A percentile compares a stretch with the other conserved stretches of the same genome.
These are phyloP conservation scores for Rhopilema esculentum DNA, from an alignment of 30 jellyfish, hydroid and myxozoan species.

Conservation along the genomic window DNA sequence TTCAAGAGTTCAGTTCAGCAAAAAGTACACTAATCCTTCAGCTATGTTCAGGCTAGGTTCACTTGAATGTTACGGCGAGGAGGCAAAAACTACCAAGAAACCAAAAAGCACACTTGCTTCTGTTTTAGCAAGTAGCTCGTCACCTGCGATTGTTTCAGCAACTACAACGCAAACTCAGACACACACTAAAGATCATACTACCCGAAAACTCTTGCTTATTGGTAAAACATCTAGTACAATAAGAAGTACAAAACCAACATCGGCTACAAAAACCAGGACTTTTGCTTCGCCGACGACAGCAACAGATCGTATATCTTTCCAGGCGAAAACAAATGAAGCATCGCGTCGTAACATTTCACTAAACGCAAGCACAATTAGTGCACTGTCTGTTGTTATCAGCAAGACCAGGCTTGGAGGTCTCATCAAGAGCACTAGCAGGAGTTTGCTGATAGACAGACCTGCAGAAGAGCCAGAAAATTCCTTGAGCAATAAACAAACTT, in stretches of 20 bases:
- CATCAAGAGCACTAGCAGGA: conserved; percentile 19
- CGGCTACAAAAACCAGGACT: neutral
- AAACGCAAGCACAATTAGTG: neutral
- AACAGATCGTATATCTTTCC: neutral
- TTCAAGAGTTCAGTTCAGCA: conserved; percentile 75
- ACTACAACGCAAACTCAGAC: neutral
- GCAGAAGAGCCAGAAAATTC: conserved; percentile 10
- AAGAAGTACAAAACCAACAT: neutral
- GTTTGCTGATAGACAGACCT: conserved; percentile 26
- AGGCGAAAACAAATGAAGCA: neutral
- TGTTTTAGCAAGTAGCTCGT: neutral
- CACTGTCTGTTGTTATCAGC: neutral
- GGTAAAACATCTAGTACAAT: neutral
- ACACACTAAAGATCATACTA: neutral
- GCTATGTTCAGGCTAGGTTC: conserved; percentile 87
- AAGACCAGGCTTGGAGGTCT: neutral
- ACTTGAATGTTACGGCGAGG: conserved; percentile 85
- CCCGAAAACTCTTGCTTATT: neutral
- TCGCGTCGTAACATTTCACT: neutral
- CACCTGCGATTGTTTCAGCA: neutral
- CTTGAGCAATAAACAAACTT: conserved; percentile 58
- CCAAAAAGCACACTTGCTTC: neutral
- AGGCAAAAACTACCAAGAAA: conserved; percentile 34
- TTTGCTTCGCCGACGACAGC: neutral
- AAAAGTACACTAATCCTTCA: conserved; percentile 60